These are phyloP conservation scores for Archips xylosteana DNA, from an alignment of 2,888 invertebrate genomes.

Conservation along the genomic window DNA sequence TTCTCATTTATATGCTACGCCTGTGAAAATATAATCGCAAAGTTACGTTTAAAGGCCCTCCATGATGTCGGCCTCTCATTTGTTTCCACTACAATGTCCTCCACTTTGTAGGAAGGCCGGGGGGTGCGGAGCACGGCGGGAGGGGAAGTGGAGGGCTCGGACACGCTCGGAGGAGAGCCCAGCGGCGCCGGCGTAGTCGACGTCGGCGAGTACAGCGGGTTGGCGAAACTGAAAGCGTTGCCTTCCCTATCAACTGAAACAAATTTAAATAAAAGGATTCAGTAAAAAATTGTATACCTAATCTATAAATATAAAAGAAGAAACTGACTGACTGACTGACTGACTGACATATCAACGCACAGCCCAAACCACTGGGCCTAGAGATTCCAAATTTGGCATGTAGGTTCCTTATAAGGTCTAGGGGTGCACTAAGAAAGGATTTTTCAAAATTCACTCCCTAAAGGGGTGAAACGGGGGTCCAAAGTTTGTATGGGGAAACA, in stretches of 20 bases:
- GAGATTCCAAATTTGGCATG: no score
- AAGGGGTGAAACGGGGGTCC: no score
- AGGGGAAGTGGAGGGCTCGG: constrained; percentile 58
- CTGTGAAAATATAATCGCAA: background rate
- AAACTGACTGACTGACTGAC: no score
- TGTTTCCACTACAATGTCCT: constrained; percentile 90
- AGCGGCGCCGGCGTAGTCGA: constrained; percentile 60
- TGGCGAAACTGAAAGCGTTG: constrained; percentile 91
- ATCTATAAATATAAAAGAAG: no score
- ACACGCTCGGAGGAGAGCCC: constrained; percentile 52
- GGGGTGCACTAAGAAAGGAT: no score
- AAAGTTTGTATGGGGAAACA: no score
- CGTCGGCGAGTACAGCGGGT: constrained; percentile 93
- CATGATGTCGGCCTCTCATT: constrained; percentile 80
- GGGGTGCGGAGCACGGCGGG: constrained; percentile 68
- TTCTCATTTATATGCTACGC: background rate
- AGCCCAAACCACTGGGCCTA: no score
- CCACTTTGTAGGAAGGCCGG: constrained; percentile 89
- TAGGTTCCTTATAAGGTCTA: no score
- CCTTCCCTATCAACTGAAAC: constrained; percentile 78
- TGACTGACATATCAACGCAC: no score
- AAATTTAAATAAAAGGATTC: background rate
- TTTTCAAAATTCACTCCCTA: no score
- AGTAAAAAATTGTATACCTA: no score
- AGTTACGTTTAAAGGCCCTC: constrained; percentile 76